Evolutionary conservation across 2,113 vertebrate genomes (phyloP).

Genomic region (Phalacrocorax brasilianus): DNA sequence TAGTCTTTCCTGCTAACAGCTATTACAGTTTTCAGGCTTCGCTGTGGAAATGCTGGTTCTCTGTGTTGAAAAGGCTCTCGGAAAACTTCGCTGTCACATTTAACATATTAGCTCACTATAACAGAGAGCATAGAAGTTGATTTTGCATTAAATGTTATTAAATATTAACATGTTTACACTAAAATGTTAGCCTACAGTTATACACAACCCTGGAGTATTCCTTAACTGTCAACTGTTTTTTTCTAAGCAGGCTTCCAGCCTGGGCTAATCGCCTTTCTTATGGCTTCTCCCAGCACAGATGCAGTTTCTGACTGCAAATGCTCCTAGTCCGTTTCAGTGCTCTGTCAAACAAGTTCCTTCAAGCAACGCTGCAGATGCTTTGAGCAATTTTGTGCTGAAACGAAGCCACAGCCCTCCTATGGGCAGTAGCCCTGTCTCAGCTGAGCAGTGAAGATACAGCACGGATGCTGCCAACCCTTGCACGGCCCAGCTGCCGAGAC

Average conservation of each 20-base stretch:
- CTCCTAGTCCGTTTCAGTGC: neutral
- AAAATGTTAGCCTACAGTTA: neutral
- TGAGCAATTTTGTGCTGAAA: neutral
- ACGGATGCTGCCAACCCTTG: neutral
- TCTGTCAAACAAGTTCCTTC: neutral
- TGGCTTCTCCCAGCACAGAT: neutral
- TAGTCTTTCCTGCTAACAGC: neutral
- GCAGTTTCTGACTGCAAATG: neutral
- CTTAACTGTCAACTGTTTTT: neutral
- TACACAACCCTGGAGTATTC: neutral
- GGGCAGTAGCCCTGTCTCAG: neutral
- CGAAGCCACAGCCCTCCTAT: neutral
- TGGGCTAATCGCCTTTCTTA: neutral
- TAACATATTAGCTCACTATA: neutral
- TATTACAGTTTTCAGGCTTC: neutral
- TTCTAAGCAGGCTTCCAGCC: neutral
- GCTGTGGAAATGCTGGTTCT: neutral
- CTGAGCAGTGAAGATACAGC: neutral
- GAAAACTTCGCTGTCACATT: neutral
- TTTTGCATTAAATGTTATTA: neutral
- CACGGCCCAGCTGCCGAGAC: neutral
- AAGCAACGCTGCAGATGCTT: neutral
- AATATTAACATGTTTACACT: neutral
- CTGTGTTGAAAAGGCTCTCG: neutral
- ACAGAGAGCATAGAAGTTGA: neutral